A percentile compares a stretch with the other conserved stretches of the same genome.
Evolutionary conservation across 2,113 vertebrate genomes (phyloP).

Genomic region (Alosa alosa): DNA sequence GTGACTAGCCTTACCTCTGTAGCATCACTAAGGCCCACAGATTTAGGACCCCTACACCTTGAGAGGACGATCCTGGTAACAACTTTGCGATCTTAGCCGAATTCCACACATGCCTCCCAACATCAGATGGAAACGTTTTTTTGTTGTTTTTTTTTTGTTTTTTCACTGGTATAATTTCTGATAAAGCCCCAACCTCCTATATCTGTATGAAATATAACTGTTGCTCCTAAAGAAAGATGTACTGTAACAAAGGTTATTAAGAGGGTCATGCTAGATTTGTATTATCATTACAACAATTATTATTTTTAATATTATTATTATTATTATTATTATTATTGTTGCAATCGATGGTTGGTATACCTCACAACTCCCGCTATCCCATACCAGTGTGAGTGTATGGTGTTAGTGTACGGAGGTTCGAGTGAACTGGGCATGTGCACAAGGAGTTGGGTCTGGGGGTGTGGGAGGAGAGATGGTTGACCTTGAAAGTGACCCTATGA

Average conservation of each 20-base stretch:
- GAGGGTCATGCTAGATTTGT: constrained; percentile 42
- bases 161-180: constrained; percentile 18
- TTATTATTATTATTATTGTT: not conserved
- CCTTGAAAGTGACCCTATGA: not conserved
- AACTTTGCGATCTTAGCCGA: not conserved
- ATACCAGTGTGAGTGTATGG: constrained; percentile 48
- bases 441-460: not conserved
- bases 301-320: not conserved
- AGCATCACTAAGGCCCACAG: constrained; percentile 46
- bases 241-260: constrained; percentile 33
- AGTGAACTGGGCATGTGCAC: constrained; percentile 33
- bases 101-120: constrained; percentile 31
- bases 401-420: constrained; percentile 42
- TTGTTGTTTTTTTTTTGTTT: constrained; percentile 28
- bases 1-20: constrained; percentile 46
- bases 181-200: constrained; percentile 41
- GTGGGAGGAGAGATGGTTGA: not conserved
- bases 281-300: constrained; percentile 4
- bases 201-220: constrained; percentile 61
- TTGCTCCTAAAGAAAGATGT: constrained; percentile 48
- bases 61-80: not conserved
- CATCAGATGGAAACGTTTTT: not conserved
- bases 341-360: constrained; percentile 40
- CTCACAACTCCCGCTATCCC: constrained; percentile 41
- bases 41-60: not conserved